Evolutionary conservation across 1,140 invertebrate species (phyloP).

Genomic region (Theocolax elegans): DNA sequence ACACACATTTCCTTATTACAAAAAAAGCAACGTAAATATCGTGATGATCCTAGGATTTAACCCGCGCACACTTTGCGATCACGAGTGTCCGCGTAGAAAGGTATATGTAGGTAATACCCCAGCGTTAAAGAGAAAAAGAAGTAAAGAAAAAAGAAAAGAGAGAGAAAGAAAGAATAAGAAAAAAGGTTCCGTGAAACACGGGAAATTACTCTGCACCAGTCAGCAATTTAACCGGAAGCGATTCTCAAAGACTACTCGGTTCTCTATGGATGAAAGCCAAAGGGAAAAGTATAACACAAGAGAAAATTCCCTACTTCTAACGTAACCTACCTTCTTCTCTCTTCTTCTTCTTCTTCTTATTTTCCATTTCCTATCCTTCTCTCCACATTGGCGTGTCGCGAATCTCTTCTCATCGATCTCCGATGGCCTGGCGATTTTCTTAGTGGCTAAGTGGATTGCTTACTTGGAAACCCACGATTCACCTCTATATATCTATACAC

Average conservation of each 20-base stretch:
- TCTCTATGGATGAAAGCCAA: constrained; percentile 43
- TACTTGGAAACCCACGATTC: constrained; percentile 42
- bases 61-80: too few relatives aligned
- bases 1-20: too few relatives aligned
- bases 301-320: constrained; percentile 22
- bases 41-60: too few relatives aligned
- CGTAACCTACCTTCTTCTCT: constrained; percentile 17
- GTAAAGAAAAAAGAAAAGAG: neutral
- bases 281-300: constrained; percentile 31
- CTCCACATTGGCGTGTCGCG: constrained; percentile 52
- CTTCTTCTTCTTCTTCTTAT: constrained; percentile 27
- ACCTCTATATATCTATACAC: too few relatives aligned
- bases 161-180: constrained; percentile 19
- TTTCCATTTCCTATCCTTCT: constrained; percentile 40
- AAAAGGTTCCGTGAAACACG: constrained; percentile 28
- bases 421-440: constrained; percentile 55
- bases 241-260: constrained; percentile 49
- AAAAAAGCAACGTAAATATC: too few relatives aligned
- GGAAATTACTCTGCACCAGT: constrained; percentile 45
- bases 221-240: constrained; percentile 51
- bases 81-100: too few relatives aligned
- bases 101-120: too few relatives aligned
- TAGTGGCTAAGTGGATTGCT: constrained; percentile 56
- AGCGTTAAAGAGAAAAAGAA: too few relatives aligned
- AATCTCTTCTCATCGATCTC: constrained; percentile 63